Evolutionary conservation across 2,888 invertebrate genomes (phyloP).

Genomic region (Dolichomitus sp.): DNA sequence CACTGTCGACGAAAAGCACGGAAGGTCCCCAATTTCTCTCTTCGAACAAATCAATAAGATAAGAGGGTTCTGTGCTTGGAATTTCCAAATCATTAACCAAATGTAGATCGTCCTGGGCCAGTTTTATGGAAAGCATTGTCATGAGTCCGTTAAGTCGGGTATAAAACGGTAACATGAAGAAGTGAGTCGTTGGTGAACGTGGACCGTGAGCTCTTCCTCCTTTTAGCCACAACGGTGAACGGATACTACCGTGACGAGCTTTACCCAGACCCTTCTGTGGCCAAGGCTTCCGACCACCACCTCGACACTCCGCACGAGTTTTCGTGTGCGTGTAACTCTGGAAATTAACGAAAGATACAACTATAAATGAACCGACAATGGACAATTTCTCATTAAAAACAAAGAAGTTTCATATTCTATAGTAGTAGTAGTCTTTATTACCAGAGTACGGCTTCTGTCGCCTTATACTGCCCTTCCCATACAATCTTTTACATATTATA

Average conservation of each 20-base stretch:
- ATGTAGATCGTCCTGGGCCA: slow-evolving; percentile 98
- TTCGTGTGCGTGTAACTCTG: slow-evolving; percentile 92
- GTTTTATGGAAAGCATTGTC: slow-evolving; percentile 94
- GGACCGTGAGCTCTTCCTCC: slow-evolving; percentile 97
- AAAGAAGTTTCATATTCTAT: too few species aligned
- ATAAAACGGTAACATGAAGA: slow-evolving; percentile 96
- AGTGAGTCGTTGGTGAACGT: slow-evolving; percentile 95
- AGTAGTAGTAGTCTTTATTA: too few species aligned
- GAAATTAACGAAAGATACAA: background rate
- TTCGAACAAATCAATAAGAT: slow-evolving; percentile 93
- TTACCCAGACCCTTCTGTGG: slow-evolving; percentile 97
- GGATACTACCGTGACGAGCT: slow-evolving; percentile 96
- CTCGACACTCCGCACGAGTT: slow-evolving; percentile 94
- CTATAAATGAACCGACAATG: background rate
- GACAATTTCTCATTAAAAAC: background rate
- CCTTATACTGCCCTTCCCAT: too few species aligned
- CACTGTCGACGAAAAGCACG: slow-evolving; percentile 97
- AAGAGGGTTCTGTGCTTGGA: slow-evolving; percentile 93
- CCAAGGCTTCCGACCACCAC: slow-evolving; percentile 98
- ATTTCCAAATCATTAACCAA: slow-evolving; percentile 95
- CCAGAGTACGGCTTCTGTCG: too few species aligned
- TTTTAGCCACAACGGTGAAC: slow-evolving; percentile 94
- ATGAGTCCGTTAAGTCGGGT: slow-evolving; percentile 93
- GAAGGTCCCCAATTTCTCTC: slow-evolving; percentile 98
- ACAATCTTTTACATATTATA: too few species aligned